These are phyloP conservation scores for Strigamia transsilvanica DNA, from an alignment of 2,888 invertebrate species.

Conservation along the genomic window DNA sequence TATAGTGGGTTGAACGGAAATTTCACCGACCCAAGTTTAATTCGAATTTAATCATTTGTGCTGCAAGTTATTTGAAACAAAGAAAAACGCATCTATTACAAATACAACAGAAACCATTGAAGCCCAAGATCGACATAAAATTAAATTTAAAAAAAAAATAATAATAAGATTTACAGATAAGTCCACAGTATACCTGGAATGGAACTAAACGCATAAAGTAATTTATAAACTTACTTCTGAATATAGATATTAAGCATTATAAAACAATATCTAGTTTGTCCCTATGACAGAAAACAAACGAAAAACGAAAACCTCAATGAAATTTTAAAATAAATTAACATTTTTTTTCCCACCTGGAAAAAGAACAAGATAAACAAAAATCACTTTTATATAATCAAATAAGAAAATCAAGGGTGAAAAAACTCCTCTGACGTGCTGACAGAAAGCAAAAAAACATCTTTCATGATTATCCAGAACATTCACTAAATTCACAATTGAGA, in stretches of 20 bases:
- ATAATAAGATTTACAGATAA: not conserved
- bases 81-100: not conserved
- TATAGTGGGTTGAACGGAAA: not conserved
- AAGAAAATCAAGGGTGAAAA: not conserved
- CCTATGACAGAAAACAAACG: not conserved
- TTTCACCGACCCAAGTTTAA: not conserved
- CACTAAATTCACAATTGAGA: slow-evolving; percentile 38
- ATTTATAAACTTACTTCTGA: not conserved
- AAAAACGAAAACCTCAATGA: not conserved
- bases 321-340: slow-evolving; percentile 26
- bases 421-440: not conserved
- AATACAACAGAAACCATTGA: not conserved
- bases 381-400: not conserved
- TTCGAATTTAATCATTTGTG: not conserved
- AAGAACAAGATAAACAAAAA: not conserved
- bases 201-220: slow-evolving; percentile 5
- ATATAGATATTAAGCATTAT: not conserved
- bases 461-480: slow-evolving; percentile 33
- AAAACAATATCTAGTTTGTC: slow-evolving; percentile 33
- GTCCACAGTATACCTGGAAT: slow-evolving; percentile 1
- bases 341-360: not conserved
- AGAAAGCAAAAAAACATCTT: not conserved
- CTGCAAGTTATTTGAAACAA: not conserved
- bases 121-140: not conserved
- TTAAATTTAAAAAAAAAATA: not conserved